A percentile compares a stretch with the other conserved stretches of the same genome.
Conservation (phyloP, 1,140 invertebrate species). For the Bactericera cockerelli region DNA sequence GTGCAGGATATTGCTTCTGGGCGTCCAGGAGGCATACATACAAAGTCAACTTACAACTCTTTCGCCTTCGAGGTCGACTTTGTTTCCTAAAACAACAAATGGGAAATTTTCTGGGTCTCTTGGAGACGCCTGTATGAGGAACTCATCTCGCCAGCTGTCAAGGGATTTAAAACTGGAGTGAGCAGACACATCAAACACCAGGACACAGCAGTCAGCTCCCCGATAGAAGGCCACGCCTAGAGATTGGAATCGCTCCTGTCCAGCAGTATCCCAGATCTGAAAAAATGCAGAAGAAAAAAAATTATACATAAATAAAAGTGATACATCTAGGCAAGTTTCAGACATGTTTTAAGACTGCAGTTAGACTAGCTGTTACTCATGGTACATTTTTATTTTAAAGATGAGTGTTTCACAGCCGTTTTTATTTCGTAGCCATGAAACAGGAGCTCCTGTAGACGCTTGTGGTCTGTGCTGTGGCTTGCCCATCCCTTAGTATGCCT, state of each 20-base stretch:
- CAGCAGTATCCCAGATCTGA: slow-evolving; percentile 99
- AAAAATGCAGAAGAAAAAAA: slow-evolving; percentile 12
- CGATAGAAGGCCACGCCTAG: slow-evolving; percentile 99
- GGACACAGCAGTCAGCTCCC: slow-evolving; percentile 97
- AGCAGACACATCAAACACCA: slow-evolving; percentile 95
- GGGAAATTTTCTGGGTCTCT: slow-evolving; percentile 98
- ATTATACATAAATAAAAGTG: too few species aligned
- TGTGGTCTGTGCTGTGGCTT: too few species aligned
- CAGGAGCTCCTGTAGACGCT: too few species aligned
- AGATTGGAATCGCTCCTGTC: slow-evolving; percentile 96
- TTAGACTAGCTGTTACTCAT: too few species aligned
- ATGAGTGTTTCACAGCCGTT: too few species aligned
- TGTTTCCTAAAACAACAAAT: slow-evolving; percentile 98
- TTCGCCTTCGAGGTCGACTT: slow-evolving; percentile 90
- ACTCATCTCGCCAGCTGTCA: slow-evolving; percentile 98
- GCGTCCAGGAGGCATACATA: too few species aligned
- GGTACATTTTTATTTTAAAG: too few species aligned
- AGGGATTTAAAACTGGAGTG: slow-evolving; percentile 96
- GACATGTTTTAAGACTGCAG: too few species aligned
- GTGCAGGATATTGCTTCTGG: too few species aligned
- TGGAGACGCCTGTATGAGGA: slow-evolving; percentile 94
- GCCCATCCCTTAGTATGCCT: too few species aligned
- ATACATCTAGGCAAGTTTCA: too few species aligned
- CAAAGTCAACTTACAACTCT: slow-evolving; percentile 64
- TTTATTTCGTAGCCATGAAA: too few species aligned